Evolutionary conservation across 2,797 vertebrate genomes (phyloP).

Genomic region (Harpagifer antarcticus): DNA sequence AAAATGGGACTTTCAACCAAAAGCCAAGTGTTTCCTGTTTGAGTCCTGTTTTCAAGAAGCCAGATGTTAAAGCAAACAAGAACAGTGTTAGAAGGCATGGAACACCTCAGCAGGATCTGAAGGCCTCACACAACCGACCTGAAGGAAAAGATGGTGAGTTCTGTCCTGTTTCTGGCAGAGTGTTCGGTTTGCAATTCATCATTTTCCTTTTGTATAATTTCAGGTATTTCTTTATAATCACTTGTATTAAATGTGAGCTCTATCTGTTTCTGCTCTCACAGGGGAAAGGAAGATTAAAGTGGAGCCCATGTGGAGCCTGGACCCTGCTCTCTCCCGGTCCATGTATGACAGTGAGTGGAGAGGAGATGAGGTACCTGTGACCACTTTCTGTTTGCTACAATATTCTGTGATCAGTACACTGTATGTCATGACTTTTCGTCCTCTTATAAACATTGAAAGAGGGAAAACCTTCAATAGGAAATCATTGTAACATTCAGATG

Average conservation of each 20-base stretch:
- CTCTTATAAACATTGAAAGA: too few species aligned
- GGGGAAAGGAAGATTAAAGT: constrained; percentile 43
- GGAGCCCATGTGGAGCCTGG: constrained; percentile 93
- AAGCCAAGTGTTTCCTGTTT: background rate
- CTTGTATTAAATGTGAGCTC: background rate
- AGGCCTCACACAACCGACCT: constrained; percentile 58
- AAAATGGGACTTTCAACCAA: background rate
- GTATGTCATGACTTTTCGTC: too few species aligned
- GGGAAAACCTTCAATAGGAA: background rate
- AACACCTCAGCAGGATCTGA: constrained; percentile 64
- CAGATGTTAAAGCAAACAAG: constrained; percentile 7
- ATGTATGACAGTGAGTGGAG: constrained; percentile 82
- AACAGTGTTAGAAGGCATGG: background rate
- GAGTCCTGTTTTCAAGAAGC: constrained; percentile 69
- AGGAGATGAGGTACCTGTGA: constrained; percentile 56
- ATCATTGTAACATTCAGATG: background rate
- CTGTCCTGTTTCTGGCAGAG: background rate
- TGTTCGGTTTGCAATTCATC: background rate
- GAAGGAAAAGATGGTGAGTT: constrained; percentile 35
- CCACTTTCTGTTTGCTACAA: too few species aligned
- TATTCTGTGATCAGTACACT: too few species aligned
- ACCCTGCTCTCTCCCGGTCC: constrained; percentile 90
- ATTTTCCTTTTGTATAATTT: background rate
- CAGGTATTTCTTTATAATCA: background rate
- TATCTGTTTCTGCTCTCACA: constrained; percentile 18